phyloP scores from a whole-genome alignment of 2,113 vertebrate species.

The Entomyzon cyanotis region DNA sequence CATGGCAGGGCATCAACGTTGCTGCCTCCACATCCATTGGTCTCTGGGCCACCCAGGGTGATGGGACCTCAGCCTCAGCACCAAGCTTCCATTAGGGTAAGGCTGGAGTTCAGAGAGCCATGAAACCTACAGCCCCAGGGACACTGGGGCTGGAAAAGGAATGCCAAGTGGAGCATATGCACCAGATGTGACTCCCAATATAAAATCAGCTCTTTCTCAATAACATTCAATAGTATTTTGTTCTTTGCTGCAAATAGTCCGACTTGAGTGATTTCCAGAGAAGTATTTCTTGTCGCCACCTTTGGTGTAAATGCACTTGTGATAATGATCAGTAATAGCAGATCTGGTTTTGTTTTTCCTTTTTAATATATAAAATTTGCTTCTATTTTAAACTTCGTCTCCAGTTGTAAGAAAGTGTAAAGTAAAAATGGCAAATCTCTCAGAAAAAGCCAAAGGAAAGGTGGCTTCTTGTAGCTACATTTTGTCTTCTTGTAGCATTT shows the following conservation, averaged over 20 bases:
- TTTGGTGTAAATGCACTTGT: not conserved
- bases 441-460: not conserved
- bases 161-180: not conserved
- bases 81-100: not conserved
- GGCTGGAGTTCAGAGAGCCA: not conserved
- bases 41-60: not conserved
- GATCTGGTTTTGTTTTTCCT: not conserved
- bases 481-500: not conserved
- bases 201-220: not conserved
- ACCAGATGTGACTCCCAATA: not conserved
- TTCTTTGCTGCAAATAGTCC: not conserved
- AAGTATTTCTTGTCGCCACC: not conserved
- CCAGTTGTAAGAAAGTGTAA: not conserved
- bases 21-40: not conserved
- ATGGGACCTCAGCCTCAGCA: not conserved
- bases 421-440: not conserved
- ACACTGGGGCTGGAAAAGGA: not conserved
- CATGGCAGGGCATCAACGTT: not conserved
- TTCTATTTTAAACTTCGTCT: not conserved
- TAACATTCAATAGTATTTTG: not conserved
- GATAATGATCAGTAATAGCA: not conserved
- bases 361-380: not conserved
- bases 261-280: not conserved
- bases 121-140: not conserved
- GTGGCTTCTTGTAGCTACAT: not conserved